A percentile compares a stretch with the other conserved stretches of the same genome.
Conservation (phyloP, 2,797 vertebrate genomes). For the Mustela erminea region DNA sequence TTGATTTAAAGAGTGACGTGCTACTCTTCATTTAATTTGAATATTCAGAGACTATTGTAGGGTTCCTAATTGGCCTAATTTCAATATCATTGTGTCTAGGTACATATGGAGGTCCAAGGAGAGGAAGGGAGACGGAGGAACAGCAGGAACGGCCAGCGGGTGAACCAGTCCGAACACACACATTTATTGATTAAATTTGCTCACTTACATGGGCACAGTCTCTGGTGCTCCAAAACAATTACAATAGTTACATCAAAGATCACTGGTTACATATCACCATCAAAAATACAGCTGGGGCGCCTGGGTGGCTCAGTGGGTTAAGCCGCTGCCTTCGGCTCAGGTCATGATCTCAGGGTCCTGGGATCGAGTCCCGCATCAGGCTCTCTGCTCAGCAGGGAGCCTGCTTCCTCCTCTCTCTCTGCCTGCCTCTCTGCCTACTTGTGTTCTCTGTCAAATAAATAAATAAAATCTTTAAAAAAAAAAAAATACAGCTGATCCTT, state of each 20-base stretch:
- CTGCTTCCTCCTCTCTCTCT: too few relatives aligned
- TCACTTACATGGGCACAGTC: neutral
- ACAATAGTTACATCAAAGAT: neutral
- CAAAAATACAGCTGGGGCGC: neutral
- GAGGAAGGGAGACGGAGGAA: neutral
- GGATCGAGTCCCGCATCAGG: too few relatives aligned
- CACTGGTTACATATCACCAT: neutral
- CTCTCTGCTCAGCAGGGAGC: too few relatives aligned
- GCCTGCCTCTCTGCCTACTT: too few relatives aligned
- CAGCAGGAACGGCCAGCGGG: neutral
- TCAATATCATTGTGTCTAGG: neutral
- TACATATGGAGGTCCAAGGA: neutral
- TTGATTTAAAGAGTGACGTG: neutral
- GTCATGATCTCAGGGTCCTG: too few relatives aligned
- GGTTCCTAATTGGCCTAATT: neutral
- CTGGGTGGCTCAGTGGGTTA: too few relatives aligned
- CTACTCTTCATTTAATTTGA: neutral
- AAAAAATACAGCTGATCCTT: neutral
- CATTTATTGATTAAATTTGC: neutral
- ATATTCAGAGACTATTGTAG: neutral
- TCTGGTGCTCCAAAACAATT: neutral
- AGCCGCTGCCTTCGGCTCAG: too few relatives aligned
- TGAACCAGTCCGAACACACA: neutral
- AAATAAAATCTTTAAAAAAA: too few relatives aligned
- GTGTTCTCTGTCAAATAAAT: too few relatives aligned